A percentile compares a stretch with the other conserved stretches of the same genome.
Evolutionary conservation across 2,888 invertebrate genomes (phyloP).

Genomic region (Tachina grossa): DNA sequence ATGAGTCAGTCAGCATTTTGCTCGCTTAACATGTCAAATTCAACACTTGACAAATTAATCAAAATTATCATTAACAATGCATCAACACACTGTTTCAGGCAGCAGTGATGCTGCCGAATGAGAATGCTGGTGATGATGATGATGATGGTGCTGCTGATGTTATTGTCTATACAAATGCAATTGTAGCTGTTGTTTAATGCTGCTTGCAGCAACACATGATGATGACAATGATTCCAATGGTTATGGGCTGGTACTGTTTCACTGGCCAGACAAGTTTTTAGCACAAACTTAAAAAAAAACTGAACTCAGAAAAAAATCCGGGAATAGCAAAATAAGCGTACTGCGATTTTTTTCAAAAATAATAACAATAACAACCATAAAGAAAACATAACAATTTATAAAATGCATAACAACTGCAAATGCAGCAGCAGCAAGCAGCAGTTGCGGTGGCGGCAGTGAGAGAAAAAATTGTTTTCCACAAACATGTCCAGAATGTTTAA

Average conservation of each 20-base stretch:
- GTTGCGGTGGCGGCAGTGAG: slow-evolving; percentile 7
- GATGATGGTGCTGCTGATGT: slow-evolving; percentile 43
- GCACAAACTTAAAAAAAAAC: slow-evolving; percentile 13
- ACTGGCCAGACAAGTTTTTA: slow-evolving; percentile 61
- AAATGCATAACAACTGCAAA: slow-evolving; percentile 70
- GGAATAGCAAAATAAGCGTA: slow-evolving; percentile 43
- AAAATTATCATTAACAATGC: slow-evolving; percentile 72
- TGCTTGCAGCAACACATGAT: slow-evolving; percentile 37
- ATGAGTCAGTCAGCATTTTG: slow-evolving; percentile 63
- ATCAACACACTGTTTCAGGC: slow-evolving; percentile 70
- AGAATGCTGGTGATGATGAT: slow-evolving; percentile 32
- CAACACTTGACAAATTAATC: slow-evolving; percentile 72
- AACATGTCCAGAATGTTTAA: slow-evolving; percentile 61
- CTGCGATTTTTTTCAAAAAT: slow-evolving; percentile 53
- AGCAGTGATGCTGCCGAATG: slow-evolving; percentile 46
- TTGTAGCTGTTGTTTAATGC: slow-evolving; percentile 46
- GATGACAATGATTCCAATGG: slow-evolving; percentile 62
- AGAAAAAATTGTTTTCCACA: slow-evolving; percentile 47
- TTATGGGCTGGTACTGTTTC: slow-evolving; percentile 55
- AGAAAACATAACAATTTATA: slow-evolving; percentile 71
- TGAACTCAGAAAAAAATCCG: slow-evolving; percentile 31
- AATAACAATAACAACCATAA: slow-evolving; percentile 70
- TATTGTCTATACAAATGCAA: slow-evolving; percentile 44
- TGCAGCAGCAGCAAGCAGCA: slow-evolving; percentile 36
- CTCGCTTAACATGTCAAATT: slow-evolving; percentile 72